These are phyloP conservation scores for Cosmia trapezina DNA, from an alignment of 2,888 invertebrate genomes.

Conservation along the genomic window DNA sequence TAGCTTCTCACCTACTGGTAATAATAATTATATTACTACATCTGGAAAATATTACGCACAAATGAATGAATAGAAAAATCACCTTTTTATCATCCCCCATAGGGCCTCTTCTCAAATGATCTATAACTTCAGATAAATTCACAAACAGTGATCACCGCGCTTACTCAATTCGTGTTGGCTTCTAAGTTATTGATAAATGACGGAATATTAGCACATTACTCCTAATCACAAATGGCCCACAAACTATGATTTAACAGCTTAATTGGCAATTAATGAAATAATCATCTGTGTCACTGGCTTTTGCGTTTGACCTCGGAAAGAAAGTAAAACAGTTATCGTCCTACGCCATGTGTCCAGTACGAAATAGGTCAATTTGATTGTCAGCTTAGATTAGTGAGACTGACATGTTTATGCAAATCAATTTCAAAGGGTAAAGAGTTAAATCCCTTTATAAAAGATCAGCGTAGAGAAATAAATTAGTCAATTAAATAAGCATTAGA, in stretches of 20 bases:
- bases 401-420: slow-evolving; percentile 30
- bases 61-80: too few species aligned
- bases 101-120: too few species aligned
- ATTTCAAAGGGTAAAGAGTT: slow-evolving; percentile 16
- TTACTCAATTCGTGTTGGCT: too few species aligned
- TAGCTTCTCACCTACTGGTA: too few species aligned
- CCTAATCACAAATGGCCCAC: not conserved
- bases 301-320: slow-evolving; percentile 26
- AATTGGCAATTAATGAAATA: slow-evolving; percentile 17
- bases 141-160: too few species aligned
- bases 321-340: slow-evolving; percentile 30
- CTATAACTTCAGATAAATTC: too few species aligned
- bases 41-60: too few species aligned
- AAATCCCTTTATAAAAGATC: not conserved
- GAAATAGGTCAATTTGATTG: slow-evolving; percentile 43
- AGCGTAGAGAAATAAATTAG: not conserved
- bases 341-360: slow-evolving; percentile 34
- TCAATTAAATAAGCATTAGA: not conserved
- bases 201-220: not conserved
- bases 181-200: not conserved
- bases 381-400: slow-evolving; percentile 13
- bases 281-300: slow-evolving; percentile 28
- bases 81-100: too few species aligned
- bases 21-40: too few species aligned
- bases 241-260: slow-evolving; percentile 9